Conservation (phyloP, 2,797 vertebrate species). For the Psittacula echo region DNA sequence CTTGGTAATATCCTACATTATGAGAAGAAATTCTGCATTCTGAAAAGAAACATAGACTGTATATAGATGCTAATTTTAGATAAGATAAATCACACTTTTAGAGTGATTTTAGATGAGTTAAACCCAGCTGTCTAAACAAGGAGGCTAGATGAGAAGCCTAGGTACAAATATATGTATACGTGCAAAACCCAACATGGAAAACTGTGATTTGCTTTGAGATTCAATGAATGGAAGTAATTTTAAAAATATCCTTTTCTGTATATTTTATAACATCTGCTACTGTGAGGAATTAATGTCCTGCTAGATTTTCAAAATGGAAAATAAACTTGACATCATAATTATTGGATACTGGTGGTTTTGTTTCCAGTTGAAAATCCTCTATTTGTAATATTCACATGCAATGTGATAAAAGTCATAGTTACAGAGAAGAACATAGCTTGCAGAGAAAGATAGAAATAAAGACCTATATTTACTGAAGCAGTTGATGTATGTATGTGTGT, state of each 20-base stretch:
- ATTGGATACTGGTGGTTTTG: not conserved
- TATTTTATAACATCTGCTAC: not conserved
- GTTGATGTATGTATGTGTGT: not conserved
- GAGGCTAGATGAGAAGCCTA: not conserved
- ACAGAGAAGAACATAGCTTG: not conserved
- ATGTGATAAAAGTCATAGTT: not conserved
- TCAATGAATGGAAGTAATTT: not conserved
- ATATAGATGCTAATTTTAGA: not conserved
- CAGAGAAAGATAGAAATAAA: not conserved
- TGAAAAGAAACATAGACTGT: not conserved
- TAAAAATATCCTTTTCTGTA: not conserved
- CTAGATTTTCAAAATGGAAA: not conserved
- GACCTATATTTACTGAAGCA: not conserved
- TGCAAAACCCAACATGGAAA: not conserved
- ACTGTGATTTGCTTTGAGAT: not conserved
- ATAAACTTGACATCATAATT: not conserved
- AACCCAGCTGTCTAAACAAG: not conserved
- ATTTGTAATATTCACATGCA: not conserved
- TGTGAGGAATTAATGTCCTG: not conserved
- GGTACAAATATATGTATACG: not conserved
- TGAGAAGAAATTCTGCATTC: not conserved
- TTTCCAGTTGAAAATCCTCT: not conserved
- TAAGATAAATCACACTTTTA: not conserved
- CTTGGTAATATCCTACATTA: not conserved
- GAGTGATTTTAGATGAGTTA: not conserved